A percentile compares a stretch with the other conserved stretches of the same genome.
These are phyloP conservation scores for Poeciliopsis retropinna DNA, from an alignment of 2,113 vertebrate species.

Conservation along the genomic window DNA sequence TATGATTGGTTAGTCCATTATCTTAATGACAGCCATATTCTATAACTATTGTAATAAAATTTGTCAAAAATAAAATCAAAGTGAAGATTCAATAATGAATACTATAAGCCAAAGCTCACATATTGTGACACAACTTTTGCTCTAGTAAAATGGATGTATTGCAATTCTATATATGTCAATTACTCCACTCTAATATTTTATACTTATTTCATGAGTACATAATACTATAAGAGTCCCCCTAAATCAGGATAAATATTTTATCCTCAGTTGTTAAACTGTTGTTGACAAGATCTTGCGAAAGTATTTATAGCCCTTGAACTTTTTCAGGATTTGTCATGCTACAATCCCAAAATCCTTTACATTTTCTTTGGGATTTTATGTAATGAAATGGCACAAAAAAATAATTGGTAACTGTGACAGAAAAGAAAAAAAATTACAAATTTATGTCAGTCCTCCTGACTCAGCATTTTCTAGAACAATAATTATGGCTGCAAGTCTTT, in stretches of 20 bases:
- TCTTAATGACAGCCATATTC: background rate
- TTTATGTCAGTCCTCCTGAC: background rate
- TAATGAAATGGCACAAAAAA: background rate
- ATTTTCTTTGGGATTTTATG: too few species aligned
- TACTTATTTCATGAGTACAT: too few species aligned
- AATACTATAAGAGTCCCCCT: too few species aligned
- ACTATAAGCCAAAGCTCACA: constrained; percentile 4
- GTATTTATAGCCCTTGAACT: too few species aligned
- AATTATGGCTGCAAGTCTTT: background rate
- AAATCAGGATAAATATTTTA: too few species aligned
- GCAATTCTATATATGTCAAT: too few species aligned
- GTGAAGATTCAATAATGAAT: background rate
- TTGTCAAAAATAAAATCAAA: background rate
- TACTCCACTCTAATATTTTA: too few species aligned
- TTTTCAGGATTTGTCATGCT: too few species aligned
- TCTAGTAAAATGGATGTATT: background rate
- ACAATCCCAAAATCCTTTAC: too few species aligned
- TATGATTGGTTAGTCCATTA: background rate
- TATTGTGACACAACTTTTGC: background rate
- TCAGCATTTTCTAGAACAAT: background rate
- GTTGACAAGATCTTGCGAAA: too few species aligned
- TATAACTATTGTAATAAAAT: background rate
- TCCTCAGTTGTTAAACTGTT: too few species aligned
- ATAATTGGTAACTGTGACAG: background rate
- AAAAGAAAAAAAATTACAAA: background rate